Base-by-base conservation (phyloP, 2,888 invertebrate species). In the Ichneumoninae sp. region DNA sequence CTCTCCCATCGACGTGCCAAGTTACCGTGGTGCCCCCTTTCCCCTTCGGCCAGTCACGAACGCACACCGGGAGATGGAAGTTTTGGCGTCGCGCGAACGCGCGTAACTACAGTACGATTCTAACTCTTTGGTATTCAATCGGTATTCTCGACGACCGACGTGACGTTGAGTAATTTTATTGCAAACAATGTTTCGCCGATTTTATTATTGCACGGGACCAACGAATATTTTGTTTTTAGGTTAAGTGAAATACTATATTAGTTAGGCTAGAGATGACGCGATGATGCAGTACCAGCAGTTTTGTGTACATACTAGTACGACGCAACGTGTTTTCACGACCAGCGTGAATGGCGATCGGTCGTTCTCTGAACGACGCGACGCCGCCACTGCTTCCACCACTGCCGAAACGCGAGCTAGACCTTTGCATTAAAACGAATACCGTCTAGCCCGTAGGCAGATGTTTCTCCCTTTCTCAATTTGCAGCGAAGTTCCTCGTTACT, bases 1-100 rank as follows among this genome's bases (percentile, higher is more conserved):
- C 36, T 36, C 52, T 30, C 44, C 75, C 84, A 82, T 47, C 79
- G 75, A 70, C 82, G 84, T 84, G 70, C 82, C 84, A 66, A 79
- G 66, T 70, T 57, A 33, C 44, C 3, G 0, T 3, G 47, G 44
- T 52, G 60, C 77, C 80, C 80, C 71, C 72, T 62, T n/a, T 19
- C 52, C 30, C 70, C 33, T 33, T 19, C 22, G 54, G 50, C 33
- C 71, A 62, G 62, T 57, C 62, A 33, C 33, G 30, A 30, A 44
- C 47, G 7, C 74, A 19, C 66, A 26, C 36, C 26, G 30, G 22
- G 47, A 62, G 74, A 26, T 44, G 47, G 47, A 75, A 75, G 50
- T 75, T 75, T 75, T 22, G 22, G 74, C 33, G 62, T 50, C 74
- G 47, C 62, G 74, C 74, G 62, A 50, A 75, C 74, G 74, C 74